Evolutionary conservation across 2,113 vertebrate species (phyloP), one percentile per base, ranked within the genome.

Genomic region (Procavia capensis): DNA sequence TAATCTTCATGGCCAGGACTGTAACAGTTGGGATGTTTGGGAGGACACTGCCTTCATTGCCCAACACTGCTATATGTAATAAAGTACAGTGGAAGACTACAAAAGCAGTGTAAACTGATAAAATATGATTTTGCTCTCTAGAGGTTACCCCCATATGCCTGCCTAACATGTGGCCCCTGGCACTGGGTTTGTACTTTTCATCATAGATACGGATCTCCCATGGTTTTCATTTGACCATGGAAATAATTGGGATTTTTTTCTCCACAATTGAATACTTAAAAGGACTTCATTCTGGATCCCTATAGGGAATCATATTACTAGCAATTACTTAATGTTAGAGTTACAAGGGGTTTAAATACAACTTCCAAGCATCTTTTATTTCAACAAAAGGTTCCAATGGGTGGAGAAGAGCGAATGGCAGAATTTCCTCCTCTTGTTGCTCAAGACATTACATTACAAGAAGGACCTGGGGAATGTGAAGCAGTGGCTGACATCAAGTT

Each of bases 401-500:
- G 99, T n/a, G 99, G 99, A 29, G 93, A 98, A 64, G 99, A 99
- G 85, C 98, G 99, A 66, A 99, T 99, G 99, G 99, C 98, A 90
- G 90, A 95, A 3, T 99, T 99, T 84, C 99, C 99, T 0, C 95
- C 98, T 0, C 96, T 99, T 70, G 85, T 99, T 90, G 96, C 98
- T 91, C 98, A 99, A 97, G 99, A 99, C 36, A 97, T 99, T 84
- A 98, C 88, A 2, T 80, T 99, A 96, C 91, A 98, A 61, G 92
- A 81, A 97, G 99, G 99, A 57, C 97, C 96, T 85, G 98, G 98
- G 29, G 81, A 93, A 22, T 92, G 81, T n/a, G 98, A 99, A 79
- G 99, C 99, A 31, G 97, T 99, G 0, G 99, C 99, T n/a, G 99
- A 99, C 97, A 98, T 99, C 98, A 99, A 98, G 79, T 98, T 99